Evolutionary conservation across 2,888 invertebrate genomes (phyloP), one percentile per base, ranked within the genome.

Genomic region (Campoplex nolae): DNA sequence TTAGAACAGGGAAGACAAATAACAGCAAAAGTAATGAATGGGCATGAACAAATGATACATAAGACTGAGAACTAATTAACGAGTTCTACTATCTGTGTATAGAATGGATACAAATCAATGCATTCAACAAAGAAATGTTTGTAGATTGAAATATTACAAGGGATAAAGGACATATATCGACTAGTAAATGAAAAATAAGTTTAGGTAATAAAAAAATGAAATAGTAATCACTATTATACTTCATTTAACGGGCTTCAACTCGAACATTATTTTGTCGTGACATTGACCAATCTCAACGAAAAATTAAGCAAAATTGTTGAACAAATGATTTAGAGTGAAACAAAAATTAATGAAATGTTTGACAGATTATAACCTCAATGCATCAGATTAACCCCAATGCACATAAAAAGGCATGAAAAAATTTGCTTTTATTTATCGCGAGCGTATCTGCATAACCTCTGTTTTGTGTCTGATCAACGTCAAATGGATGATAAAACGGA

Each of bases 391-490:
- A 23, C 6, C 4, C 1, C 4, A 9, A 32, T 51, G 28, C 35
- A 51, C 35, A 51, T 18, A 28, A 38, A 35, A 62, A 32, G 38
- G 54, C 3, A 54, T 35, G 23, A 58, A 78, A 13, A 13, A 45
- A 45, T 28, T 56, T 42, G 28, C n/a, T 54, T 58, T 35, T 70
- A 71, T 70, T 79, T 79, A 70, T 67, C 23, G 45, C 38, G 45
- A 67, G 84, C 58, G 81, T 73, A 75, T 70, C 68, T 38, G 82
- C 81, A 84, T 90, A 90, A 90, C 88, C 89, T 89, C 73, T 48
- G 51, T 73, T 38, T 58, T 81, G 38, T 73, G 32, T 56, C n/a
- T 56, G 18, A 42, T 6, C n/a, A 76, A 48, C 62, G 62, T 62
- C 45, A 16, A 28, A 76, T 45, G 35, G 11, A 11, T 3, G 13